Base-by-base conservation (phyloP, 2,797 vertebrate species). In the Chromis chromis region DNA sequence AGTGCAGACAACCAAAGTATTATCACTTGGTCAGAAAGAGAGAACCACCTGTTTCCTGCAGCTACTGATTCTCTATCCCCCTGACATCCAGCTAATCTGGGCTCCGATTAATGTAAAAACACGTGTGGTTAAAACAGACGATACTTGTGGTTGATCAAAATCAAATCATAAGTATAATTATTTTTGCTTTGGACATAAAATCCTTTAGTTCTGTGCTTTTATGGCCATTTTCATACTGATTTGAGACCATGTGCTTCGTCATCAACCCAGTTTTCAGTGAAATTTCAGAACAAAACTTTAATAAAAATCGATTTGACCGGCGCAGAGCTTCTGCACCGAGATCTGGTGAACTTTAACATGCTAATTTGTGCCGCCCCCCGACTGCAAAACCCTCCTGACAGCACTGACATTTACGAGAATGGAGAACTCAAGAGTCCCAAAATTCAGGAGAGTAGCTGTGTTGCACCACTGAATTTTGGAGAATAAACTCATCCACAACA, bases 1-100 rank as follows among this genome's bases (percentile, higher is more conserved):
- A 65, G 56, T 70, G 60, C 61, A 65, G 71, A 81, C 1, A 27
- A 78, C 60, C 64, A 60, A 72, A 74, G 14, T 68, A 50, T 78
- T 83, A 33, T 65, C 25, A 68, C 71, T 73, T 68, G 60, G 50
- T 78, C 56, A 60, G 62, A 65, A 77, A 73, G 62, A 4, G 25
- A 67, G 49, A 76, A 55, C 69, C 75, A 84, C 74, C 81, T 86
- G 80, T 86, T 87, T 67, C 65, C 75, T 84, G 61, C 56, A 66
- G 74, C 60, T 57, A 9, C 57, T 42, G 69, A 62, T 39, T n/a
- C 27, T 68, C 65, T 39, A 69, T 68, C 62, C 63, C 40, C 44
- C 60, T 21, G 63, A 78, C 58, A 64, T 28, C 0, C 8, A 66
- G 55, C 58, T 86, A 64, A 85, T 79, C 48, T 52, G 54, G 5